Conservation (phyloP, 1,140 invertebrate genomes). For the Hylaeus anthracinus region DNA sequence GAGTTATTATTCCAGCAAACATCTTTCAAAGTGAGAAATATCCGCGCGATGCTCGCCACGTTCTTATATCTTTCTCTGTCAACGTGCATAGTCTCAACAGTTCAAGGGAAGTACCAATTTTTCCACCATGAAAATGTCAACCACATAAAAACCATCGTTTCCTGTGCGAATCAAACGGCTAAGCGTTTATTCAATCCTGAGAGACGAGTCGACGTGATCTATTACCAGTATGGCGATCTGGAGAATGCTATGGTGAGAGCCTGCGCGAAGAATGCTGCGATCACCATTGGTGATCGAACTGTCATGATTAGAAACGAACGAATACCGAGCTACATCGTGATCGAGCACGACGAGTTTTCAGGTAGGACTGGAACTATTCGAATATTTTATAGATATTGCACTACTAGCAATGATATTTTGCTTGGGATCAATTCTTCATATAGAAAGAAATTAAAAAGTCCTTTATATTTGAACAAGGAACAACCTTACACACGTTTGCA, state of each 20-base stretch:
- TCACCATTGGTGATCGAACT: neutral
- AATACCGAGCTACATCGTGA: conserved; percentile 12
- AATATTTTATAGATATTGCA: no score
- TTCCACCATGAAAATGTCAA: neutral
- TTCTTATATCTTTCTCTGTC: neutral
- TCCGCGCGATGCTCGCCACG: neutral
- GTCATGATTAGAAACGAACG: neutral
- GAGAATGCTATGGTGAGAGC: conserved; percentile 11
- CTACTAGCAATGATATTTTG: no score
- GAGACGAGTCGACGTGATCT: conserved; percentile 29
- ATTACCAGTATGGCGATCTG: neutral
- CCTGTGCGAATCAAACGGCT: neutral
- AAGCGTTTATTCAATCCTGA: conserved; percentile 33
- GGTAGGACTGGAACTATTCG: no score
- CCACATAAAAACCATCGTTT: neutral
- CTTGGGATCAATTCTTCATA: no score
- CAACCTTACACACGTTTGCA: no score
- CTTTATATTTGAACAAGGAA: no score
- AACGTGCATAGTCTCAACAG: neutral
- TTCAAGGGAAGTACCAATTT: neutral
- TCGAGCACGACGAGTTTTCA: conserved; percentile 11
- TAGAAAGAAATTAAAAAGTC: no score
- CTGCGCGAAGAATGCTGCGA: neutral
- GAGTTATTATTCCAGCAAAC: neutral
- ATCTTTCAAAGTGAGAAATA: neutral